Base-by-base conservation (phyloP, 2,888 invertebrate species). In the Buathra laborator region DNA sequence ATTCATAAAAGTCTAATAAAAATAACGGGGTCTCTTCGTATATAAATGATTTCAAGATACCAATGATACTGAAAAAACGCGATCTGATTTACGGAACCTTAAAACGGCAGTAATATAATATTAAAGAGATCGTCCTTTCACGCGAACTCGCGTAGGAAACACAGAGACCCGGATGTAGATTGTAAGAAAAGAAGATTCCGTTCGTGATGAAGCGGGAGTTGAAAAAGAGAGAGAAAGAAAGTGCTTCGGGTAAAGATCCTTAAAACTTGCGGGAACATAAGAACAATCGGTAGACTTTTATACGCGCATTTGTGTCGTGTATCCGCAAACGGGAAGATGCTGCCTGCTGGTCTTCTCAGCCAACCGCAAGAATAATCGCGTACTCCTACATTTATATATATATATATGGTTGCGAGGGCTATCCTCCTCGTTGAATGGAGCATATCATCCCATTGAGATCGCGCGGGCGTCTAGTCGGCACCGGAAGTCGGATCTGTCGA, bases 401-500 rank as follows among this genome's bases (percentile, higher is more conserved):
- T 44, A 29, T 24, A 71, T 70, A 10, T 19, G 46, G 43, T 14
- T 53, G n/a, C 29, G 48, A 16, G 75, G 78, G 78, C 74, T 90
- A 90, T 90, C 89, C 90, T 90, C 89, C 85, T 88, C 86, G 83
- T 89, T 91, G 87, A 91, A 92, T 90, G 89, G 89, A 88, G 90
- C 91, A 92, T 85, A 88, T 92, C 93, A 93, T 93, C 93, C 92
- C 90, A 93, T 93, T 93, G 89, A 93, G 88, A 87, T 88, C 88
- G 90, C 66, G 83, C 86, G 76, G 81, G 87, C 90, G 90, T 90
- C 90, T 90, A 90, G 88, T 90, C 90, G 89, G 90, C 89, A 92
- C 94, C 94, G 94, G 94, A 94, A 94, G 94, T 94, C 92, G 92
- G 92, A 92, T 91, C 93, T 92, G 92, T 92, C 92, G 90, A 90